A percentile compares a stretch with the other conserved stretches of the same genome.
phyloP scores from a whole-genome alignment of 2,888 invertebrate genomes.

The Apamea epomidion region DNA sequence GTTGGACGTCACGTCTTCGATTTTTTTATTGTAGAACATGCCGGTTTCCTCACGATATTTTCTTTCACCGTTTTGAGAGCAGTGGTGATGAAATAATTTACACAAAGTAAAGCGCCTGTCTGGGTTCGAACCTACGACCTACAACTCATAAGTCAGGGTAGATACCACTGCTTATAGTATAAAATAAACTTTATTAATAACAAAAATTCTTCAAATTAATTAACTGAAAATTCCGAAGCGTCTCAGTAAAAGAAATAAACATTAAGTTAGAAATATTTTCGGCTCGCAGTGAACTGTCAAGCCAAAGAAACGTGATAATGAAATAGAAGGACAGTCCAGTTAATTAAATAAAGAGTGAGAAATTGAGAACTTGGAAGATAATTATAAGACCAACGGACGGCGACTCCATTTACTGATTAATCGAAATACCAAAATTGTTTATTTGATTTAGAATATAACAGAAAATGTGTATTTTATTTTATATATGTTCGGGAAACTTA shows the following conservation, averaged over 20 bases:
- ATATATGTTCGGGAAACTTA: no score
- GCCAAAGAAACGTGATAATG: conserved; percentile 34
- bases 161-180: background rate
- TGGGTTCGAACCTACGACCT: no score
- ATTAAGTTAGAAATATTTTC: conserved; percentile 7
- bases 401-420: conserved; percentile 13
- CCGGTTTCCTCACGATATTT: no score
- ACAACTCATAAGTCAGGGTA: no score
- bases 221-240: background rate
- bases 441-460: background rate
- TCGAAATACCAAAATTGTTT: background rate
- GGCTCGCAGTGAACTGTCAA: background rate
- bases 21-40: no score
- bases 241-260: conserved; percentile 2
- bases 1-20: no score
- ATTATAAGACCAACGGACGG: conserved; percentile 32
- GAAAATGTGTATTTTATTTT: background rate
- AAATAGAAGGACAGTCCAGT: conserved; percentile 32
- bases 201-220: conserved; percentile 3
- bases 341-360: conserved; percentile 36
- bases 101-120: no score
- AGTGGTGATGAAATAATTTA: no score
- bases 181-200: background rate
- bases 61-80: no score
- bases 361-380: conserved; percentile 17